Evolutionary conservation across 2,113 vertebrate species (phyloP), one percentile per base, ranked within the genome.

Genomic region (Apteryx owenii): DNA sequence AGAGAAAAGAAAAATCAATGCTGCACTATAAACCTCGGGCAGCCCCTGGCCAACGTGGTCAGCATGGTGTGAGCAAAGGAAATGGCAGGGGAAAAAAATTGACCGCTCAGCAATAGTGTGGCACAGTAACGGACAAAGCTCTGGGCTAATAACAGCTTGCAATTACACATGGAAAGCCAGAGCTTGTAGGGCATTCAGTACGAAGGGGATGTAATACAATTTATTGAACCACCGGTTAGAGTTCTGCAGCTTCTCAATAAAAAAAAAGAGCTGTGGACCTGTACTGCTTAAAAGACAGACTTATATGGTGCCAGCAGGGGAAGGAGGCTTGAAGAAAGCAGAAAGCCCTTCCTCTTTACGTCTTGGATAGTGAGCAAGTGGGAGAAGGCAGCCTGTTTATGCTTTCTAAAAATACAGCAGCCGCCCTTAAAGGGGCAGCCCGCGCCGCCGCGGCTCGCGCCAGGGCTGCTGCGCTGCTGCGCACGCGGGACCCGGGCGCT

Each of bases 1-100:
- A 98, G 98, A 98, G 99, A 99, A 99, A 99, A 99, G 98, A 98
- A 98, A 99, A 99, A 99, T 99, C 99, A 99, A 99, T 99, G 98
- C 98, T 98, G 98, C 98, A 98, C 98, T 98, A 98, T 98, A 98
- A 98, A 98, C 98, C 98, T 98, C 93, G 94, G 98, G 98, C 98
- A 92, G 98, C 98, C 98, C 98, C 98, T 98, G 98, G 98, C 98
- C 98, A 98, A 98, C 96, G 97, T 98, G 98, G 98, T 98, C 98
- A 98, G 97, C 98, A 97, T 97, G 98, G 98, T 98, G 98, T 98
- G 98, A 98, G 98, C 97, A 98, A 98, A 98, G 98, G 98, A 98
- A 98, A 98, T 98, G 98, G 98, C 98, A 98, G 98, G 98, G 98
- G 98, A 98, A 98, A 97, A 97, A 98, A 98, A 98, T 98, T 98